Base-by-base conservation (phyloP, 2,113 vertebrate species). In the Sylvia atricapilla region DNA sequence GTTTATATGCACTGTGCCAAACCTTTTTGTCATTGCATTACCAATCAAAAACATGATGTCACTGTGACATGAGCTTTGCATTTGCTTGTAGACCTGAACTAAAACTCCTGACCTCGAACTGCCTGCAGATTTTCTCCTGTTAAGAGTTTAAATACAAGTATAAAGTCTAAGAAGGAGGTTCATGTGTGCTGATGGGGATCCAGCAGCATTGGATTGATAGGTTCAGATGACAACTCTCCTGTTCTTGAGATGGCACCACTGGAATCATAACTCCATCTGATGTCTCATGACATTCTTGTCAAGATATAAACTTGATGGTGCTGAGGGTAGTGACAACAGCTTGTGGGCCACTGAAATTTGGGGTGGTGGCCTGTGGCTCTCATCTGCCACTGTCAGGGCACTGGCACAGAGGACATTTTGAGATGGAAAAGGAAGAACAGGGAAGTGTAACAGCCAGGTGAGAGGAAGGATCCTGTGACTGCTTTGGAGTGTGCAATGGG, bases 371-470 rank as follows among this genome's bases (percentile, higher is more conserved):
- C 2, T 33, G 31, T 31, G 53, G 3, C 13, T 74, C 5, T 23
- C n/a, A 11, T 16, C 35, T 84, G 44, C 14, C 58, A 23, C 33
- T 43, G 3, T 15, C 2, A 1, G 18, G 22, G 4, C 11, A 37
- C 15, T 37, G 46, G 30, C 9, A 58, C 28, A 43, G 35, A 44
- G 9, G 30, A 62, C 52, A 33, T 87, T 52, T 72, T 18, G n/a
- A 28, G 24, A 31, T 28, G 49, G 7, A 30, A 69, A 41, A 49
- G 21, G n/a, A 7, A 46, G 13, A 39, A 15, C 5, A 43, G 21
- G 17, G 27, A 53, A 13, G 2, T 64, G 6, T 16, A 37, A 27
- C 0, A 2, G 23, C 2, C 10, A 69, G 5, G 10, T 37, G 13
- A 23, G 33, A 79, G 10, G 11, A 14, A 39, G 6, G 13, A 31